Evolutionary conservation across 2,113 vertebrate genomes (phyloP).

Genomic region (Aramus guarauna): DNA sequence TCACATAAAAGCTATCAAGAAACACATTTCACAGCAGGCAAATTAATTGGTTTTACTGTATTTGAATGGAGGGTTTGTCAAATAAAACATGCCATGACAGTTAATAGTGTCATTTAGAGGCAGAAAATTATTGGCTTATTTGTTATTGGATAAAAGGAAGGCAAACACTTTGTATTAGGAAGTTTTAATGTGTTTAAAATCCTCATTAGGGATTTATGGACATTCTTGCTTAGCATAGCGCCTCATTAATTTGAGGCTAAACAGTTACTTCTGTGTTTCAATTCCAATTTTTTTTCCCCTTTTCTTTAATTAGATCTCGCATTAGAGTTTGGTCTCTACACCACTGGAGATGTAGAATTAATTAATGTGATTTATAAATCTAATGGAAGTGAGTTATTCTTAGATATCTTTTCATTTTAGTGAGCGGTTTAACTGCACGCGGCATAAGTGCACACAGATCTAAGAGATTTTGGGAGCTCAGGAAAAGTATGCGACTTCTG

Average conservation of each 20-base stretch:
- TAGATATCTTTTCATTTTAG: conserved; percentile 74
- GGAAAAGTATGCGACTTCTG: conserved; percentile 46
- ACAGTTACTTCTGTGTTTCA: conserved; percentile 79
- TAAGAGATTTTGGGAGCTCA: conserved; percentile 70
- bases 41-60: conserved; percentile 83
- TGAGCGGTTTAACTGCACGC: conserved; percentile 61
- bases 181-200: conserved; percentile 85
- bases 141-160: conserved; percentile 82
- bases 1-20: conserved; percentile 75
- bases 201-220: conserved; percentile 84
- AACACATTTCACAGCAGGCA: conserved; percentile 78
- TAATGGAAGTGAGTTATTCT: conserved; percentile 78
- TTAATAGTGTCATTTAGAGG: conserved; percentile 82
- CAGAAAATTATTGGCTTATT: conserved; percentile 83
- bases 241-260: conserved; percentile 82
- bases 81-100: conserved; percentile 80
- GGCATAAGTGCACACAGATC: conserved; percentile 49
- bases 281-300: conserved; percentile 66
- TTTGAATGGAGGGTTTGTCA: conserved; percentile 80
- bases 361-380: conserved; percentile 83
- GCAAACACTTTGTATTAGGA: conserved; percentile 83
- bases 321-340: conserved; percentile 72
- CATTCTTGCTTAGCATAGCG: conserved; percentile 76
- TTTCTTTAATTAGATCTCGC: conserved; percentile 80
- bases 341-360: conserved; percentile 78